Percentiles rank a stretch among this genome's conserved stretches.
These are phyloP conservation scores for Gambusia holbrooki DNA, from an alignment of 2,113 vertebrate genomes.

Conservation along the genomic window DNA sequence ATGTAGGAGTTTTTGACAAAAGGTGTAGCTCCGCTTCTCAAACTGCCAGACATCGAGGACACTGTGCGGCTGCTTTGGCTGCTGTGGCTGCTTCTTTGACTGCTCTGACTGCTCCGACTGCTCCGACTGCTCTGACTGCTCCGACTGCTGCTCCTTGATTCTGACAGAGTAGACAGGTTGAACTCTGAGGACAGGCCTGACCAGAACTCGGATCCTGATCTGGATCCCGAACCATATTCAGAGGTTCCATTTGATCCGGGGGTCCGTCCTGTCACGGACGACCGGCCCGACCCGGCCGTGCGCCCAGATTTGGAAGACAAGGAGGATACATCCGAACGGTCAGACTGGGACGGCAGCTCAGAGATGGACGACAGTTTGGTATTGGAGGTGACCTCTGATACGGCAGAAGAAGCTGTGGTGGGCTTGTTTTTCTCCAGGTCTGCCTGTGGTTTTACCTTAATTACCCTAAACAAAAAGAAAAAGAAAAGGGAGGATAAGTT, in stretches of 20 bases:
- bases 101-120: too few relatives aligned
- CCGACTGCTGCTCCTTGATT: constrained; percentile 22
- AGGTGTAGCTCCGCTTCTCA: constrained; percentile 6
- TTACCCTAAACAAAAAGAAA: constrained; percentile 33
- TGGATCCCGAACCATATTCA: constrained; percentile 1
- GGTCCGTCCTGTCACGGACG: constrained; percentile 1
- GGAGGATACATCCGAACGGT: constrained; percentile 49
- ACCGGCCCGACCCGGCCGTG: constrained; percentile 16
- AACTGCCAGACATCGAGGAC: constrained; percentile 41
- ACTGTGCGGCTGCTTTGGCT: constrained; percentile 24
- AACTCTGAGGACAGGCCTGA: constrained; percentile 46
- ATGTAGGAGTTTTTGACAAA: constrained; percentile 70
- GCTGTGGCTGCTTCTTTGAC: constrained; percentile 33
- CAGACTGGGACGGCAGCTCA: constrained; percentile 57
- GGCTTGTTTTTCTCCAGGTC: constrained; percentile 56
- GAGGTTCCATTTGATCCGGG: constrained; percentile 12
- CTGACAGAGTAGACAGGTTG: constrained; percentile 13
- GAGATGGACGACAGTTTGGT: constrained; percentile 69
- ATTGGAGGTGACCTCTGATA: constrained; percentile 59
- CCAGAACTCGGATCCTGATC: constrained; percentile 12
- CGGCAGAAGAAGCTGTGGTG: constrained; percentile 40
- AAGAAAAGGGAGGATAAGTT: neutral
- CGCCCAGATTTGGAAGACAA: constrained; percentile 52
- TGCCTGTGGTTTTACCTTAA: constrained; percentile 3
- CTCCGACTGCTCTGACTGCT: too few relatives aligned